Evolutionary conservation across 2,113 vertebrate species (phyloP).

Genomic region (Egretta garzetta): DNA sequence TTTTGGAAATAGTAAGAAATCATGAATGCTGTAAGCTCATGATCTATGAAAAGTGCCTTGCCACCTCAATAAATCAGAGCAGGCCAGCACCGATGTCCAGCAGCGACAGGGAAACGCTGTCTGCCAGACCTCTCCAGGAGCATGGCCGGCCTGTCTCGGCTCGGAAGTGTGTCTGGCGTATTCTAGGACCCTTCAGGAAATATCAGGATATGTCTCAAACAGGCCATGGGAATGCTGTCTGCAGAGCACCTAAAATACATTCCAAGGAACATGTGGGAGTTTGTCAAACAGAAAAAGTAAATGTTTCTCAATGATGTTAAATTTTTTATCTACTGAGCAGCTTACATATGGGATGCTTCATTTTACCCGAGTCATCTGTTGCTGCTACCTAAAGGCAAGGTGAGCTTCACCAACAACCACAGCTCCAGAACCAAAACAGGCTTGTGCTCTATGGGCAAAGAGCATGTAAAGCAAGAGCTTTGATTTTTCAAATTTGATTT

Average conservation of each 20-base stretch:
- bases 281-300: not conserved
- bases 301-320: not conserved
- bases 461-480: fast-evolving
- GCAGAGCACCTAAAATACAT: slow-evolving; percentile 57
- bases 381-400: not conserved
- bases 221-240: slow-evolving; percentile 43
- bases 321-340: not conserved
- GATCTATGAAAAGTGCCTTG: not conserved
- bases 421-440: not conserved
- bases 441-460: not conserved
- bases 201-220: not conserved
- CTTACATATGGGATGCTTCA: fast-evolving
- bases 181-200: slow-evolving; percentile 20
- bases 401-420: not conserved
- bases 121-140: slow-evolving; percentile 45
- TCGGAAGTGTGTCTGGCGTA: not conserved
- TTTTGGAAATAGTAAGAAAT: slow-evolving; percentile 34
- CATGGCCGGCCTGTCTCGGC: not conserved
- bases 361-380: not conserved
- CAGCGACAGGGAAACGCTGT: not conserved
- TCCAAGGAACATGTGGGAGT: slow-evolving; percentile 42
- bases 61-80: slow-evolving; percentile 39
- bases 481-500: not conserved
- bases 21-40: not conserved
- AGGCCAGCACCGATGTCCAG: not conserved